Conservation (phyloP, 2,888 invertebrate species). For the Melieria picta region DNA sequence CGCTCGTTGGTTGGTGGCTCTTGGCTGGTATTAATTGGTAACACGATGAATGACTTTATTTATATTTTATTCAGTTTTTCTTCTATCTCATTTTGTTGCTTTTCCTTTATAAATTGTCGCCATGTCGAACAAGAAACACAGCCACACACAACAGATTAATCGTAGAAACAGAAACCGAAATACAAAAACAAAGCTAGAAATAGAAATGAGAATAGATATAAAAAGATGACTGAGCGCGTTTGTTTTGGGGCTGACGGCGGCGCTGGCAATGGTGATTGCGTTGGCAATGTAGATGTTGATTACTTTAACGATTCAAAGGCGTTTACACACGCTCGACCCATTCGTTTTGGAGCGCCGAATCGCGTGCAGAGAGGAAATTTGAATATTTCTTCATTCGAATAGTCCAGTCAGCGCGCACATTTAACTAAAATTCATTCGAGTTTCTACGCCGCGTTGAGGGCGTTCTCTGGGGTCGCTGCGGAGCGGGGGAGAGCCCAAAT, state of each 20-base stretch:
- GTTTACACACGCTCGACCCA: constrained; percentile 18
- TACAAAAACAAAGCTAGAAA: neutral
- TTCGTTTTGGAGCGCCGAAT: constrained; percentile 2
- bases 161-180: neutral
- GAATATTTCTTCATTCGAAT: constrained; percentile 12
- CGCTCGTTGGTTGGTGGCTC: too few relatives aligned
- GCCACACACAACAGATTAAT: too few relatives aligned
- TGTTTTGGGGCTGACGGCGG: constrained; percentile 24
- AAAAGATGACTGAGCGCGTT: neutral
- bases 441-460: too few relatives aligned
- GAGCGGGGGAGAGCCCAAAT: neutral
- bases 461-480: too few relatives aligned
- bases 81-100: too few relatives aligned
- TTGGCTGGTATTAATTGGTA: too few relatives aligned
- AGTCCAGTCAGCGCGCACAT: too few relatives aligned
- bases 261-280: constrained; percentile 7
- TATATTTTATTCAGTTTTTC: too few relatives aligned
- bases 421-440: too few relatives aligned
- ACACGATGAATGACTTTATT: too few relatives aligned
- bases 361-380: constrained; percentile 31
- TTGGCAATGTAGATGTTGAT: constrained; percentile 31
- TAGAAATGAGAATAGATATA: neutral
- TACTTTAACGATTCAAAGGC: constrained; percentile 33
- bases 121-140: too few relatives aligned
- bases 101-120: too few relatives aligned